Evolutionary conservation across 2,888 invertebrate species (phyloP).

Genomic region (Mamestra brassicae): DNA sequence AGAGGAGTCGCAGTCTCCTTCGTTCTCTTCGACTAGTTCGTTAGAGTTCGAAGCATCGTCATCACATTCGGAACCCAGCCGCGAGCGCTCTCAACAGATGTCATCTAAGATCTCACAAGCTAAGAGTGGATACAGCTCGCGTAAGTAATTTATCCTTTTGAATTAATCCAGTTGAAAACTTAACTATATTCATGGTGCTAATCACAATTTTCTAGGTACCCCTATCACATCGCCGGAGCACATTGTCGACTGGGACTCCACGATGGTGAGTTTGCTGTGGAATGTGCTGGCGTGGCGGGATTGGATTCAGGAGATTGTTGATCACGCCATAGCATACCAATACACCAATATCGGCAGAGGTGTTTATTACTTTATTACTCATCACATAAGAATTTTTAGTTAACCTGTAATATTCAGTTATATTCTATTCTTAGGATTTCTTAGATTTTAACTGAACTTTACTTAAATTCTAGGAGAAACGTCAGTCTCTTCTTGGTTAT

Average conservation of each 20-base stretch:
- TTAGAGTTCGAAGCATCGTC: slow-evolving; percentile 31
- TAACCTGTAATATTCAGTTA: background rate
- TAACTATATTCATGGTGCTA: background rate
- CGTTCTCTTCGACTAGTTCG: slow-evolving; percentile 62
- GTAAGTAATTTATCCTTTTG: slow-evolving; percentile 66
- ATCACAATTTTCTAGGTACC: slow-evolving; percentile 67
- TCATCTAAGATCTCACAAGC: slow-evolving; percentile 54
- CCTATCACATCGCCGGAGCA: slow-evolving; percentile 81
- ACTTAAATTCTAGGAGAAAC: slow-evolving; percentile 58
- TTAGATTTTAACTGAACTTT: background rate
- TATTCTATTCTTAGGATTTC: background rate
- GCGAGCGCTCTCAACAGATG: slow-evolving; percentile 60
- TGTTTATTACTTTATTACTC: slow-evolving; percentile 37
- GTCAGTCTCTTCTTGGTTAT: slow-evolving; percentile 75
- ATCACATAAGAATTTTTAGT: too few species aligned
- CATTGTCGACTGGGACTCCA: slow-evolving; percentile 85
- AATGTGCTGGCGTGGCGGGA: slow-evolving; percentile 86
- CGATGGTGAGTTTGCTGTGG: slow-evolving; percentile 87
- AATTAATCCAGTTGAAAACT: background rate
- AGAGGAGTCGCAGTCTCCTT: slow-evolving; percentile 26
- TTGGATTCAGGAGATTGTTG: slow-evolving; percentile 85
- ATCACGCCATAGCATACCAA: slow-evolving; percentile 73
- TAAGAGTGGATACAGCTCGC: slow-evolving; percentile 69
- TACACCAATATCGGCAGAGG: slow-evolving; percentile 60
- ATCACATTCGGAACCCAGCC: background rate